A percentile compares a stretch with the other conserved stretches of the same genome.
phyloP scores from a whole-genome alignment of 2,888 invertebrate genomes.

The Nipponacmea schrenckii region DNA sequence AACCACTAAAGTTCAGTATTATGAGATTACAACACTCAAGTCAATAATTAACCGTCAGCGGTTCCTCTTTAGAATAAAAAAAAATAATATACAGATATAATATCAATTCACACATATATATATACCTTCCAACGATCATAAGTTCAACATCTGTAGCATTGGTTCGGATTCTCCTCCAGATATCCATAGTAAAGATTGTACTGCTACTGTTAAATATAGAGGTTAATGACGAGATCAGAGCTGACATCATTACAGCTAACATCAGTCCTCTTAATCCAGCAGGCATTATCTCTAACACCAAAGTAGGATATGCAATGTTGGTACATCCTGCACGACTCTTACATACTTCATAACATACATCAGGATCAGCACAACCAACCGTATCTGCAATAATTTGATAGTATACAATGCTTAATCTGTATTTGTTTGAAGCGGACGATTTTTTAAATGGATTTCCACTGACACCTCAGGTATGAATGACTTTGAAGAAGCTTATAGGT shows the following conservation, averaged over 20 bases:
- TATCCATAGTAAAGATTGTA: conserved; percentile 71
- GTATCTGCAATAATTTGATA: conserved; percentile 54
- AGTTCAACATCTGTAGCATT: conserved; percentile 67
- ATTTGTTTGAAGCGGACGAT: no score
- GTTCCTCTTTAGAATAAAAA: no score
- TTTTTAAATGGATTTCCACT: no score
- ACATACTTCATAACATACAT: conserved; percentile 66
- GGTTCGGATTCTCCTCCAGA: conserved; percentile 67
- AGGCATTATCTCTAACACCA: conserved; percentile 70
- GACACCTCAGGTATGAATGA: no score
- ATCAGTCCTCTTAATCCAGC: conserved; percentile 69
- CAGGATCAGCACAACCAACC: conserved; percentile 69
- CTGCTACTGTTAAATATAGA: conserved; percentile 71
- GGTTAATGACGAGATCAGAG: conserved; percentile 70
- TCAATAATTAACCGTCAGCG: no score
- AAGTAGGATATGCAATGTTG: conserved; percentile 70
- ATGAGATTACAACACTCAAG: no score
- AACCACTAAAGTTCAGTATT: no score
- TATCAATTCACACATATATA: no score
- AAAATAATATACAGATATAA: no score
- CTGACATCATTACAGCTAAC: conserved; percentile 72
- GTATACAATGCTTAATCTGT: no score
- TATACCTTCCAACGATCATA: conserved; percentile 69
- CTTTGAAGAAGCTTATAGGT: no score
- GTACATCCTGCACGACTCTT: conserved; percentile 68